A percentile compares a stretch with the other conserved stretches of the same genome.
Evolutionary conservation across 2,888 invertebrate genomes (phyloP).

Genomic region (Pegoplata infirma): DNA sequence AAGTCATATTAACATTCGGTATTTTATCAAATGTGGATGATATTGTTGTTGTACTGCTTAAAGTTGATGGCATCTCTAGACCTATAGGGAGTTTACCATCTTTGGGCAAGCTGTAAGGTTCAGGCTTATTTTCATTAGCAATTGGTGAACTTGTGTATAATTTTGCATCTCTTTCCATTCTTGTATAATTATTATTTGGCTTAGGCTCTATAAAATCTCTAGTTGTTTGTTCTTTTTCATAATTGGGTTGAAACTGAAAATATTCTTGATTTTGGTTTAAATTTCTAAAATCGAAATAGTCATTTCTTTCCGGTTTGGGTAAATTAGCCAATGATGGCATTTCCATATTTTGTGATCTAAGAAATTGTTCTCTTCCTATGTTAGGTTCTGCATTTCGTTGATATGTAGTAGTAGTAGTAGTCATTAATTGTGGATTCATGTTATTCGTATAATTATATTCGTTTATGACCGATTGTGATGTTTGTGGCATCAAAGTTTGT

Average conservation of each 20-base stretch:
- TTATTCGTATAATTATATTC: background rate
- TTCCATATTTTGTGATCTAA: constrained; percentile 51
- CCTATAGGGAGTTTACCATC: constrained; percentile 32
- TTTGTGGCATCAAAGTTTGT: no score
- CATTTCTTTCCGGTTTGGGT: background rate
- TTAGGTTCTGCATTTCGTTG: background rate
- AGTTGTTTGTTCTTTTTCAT: background rate
- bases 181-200: background rate
- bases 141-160: background rate
- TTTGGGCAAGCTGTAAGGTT: background rate
- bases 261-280: background rate
- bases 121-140: background rate
- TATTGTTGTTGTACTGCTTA: constrained; percentile 39
- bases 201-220: background rate
- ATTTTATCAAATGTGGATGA: constrained; percentile 71
- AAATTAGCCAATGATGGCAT: constrained; percentile 42
- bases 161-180: background rate
- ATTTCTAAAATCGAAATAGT: constrained; percentile 18
- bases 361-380: constrained; percentile 3
- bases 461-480: constrained; percentile 1
- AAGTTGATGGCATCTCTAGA: constrained; percentile 18
- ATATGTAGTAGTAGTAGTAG: background rate
- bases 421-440: background rate
- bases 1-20: constrained; percentile 62
- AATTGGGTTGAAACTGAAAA: background rate